Base-by-base conservation (phyloP, 1,140 invertebrate genomes). In the Macrosteles quadrilineatus region DNA sequence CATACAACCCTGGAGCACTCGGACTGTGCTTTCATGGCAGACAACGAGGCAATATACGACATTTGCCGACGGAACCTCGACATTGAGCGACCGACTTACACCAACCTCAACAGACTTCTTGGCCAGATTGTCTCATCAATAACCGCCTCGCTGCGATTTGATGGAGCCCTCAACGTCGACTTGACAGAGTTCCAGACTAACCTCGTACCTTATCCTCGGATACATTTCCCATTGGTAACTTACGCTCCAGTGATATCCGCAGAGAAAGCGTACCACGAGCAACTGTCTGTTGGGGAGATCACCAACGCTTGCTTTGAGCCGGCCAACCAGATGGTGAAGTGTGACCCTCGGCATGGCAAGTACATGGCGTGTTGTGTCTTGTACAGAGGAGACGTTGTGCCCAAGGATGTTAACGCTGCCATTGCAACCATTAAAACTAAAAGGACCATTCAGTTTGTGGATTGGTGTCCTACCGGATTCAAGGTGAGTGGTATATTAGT, bases 101-200 rank as follows among this genome's bases (percentile, higher is more conserved):
- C 82, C 57, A 93, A 93, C 79, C 80, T 94, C 70, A 94, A 94
- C 79, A 83, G 92, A 72, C 83, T 94, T 36, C 93, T 94, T 78
- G 91, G 91, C 19, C 88, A 92, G 82, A 93, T 90, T 84, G 86
- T 91, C 1, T 93, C 91, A 1, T 94, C 91, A 50, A 94, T 95
- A 76, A 94, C 92, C 1, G 92, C 92, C 65, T 94, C 92, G 21
- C 84, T 94, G 36, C 85, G 93, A 74, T 96, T 96, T 81, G 93
- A 95, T 81, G 93, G 93, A 78, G 92, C 92, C 57, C 84, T 95
- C 23, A 96, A 94, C 81, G 92, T 93, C 67, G 94, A 96, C 80
- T 83, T 96, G 64, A 95, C 91, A 32, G 94, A 96, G 82, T 96
- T 96, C 87, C 93, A 92, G 81, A 94, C 92, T 72, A 94, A 94